phyloP scores from a whole-genome alignment of 2,888 invertebrate species.

The Rhamnusium bicolor region DNA sequence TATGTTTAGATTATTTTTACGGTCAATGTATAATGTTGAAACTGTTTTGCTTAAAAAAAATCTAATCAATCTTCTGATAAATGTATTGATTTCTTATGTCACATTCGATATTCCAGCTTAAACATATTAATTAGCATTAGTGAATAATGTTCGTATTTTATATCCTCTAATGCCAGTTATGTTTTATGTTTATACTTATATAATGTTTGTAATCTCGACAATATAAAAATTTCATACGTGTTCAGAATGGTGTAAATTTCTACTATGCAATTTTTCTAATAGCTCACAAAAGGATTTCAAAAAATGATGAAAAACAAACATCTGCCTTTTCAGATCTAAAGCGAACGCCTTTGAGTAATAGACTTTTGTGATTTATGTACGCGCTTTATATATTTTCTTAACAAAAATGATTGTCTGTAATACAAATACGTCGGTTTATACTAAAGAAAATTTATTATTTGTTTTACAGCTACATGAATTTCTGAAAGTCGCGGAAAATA shows the following conservation, averaged over 20 bases:
- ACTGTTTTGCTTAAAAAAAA: too few relatives aligned
- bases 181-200: too few relatives aligned
- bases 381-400: conserved; percentile 27
- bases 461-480: conserved; percentile 7
- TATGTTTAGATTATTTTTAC: too few relatives aligned
- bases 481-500: conserved; percentile 3
- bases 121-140: too few relatives aligned
- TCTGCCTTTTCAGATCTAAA: conserved; percentile 28
- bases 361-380: conserved; percentile 33
- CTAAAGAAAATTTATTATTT: conserved; percentile 23
- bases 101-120: too few relatives aligned
- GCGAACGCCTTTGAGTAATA: conserved; percentile 29
- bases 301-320: conserved; percentile 34
- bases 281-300: conserved; percentile 6
- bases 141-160: too few relatives aligned
- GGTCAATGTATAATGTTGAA: too few relatives aligned
- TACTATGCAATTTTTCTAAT: conserved; percentile 19
- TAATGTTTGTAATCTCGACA: neutral
- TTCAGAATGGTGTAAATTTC: conserved; percentile 2
- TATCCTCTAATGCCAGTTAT: too few relatives aligned
- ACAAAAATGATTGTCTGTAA: conserved; percentile 30
- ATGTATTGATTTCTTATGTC: too few relatives aligned
- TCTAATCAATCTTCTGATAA: too few relatives aligned
- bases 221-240: neutral
- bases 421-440: conserved; percentile 16